Percentiles rank a stretch among this genome's conserved stretches.
Evolutionary conservation across 2,797 vertebrate genomes (phyloP).

Genomic region (Tapera naevia): DNA sequence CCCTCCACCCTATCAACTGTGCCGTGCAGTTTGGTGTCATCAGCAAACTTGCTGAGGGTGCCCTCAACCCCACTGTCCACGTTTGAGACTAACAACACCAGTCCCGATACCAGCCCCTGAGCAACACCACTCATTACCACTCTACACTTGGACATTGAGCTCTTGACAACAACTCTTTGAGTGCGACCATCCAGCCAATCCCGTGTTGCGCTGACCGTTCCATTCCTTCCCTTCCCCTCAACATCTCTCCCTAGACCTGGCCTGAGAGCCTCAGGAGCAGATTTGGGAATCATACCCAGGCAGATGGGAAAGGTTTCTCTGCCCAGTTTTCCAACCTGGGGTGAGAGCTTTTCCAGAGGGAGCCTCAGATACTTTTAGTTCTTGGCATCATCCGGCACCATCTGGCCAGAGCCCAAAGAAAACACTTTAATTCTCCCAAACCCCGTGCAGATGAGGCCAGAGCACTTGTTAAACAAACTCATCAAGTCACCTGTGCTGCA

Average conservation of each 20-base stretch:
- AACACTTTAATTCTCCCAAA: neutral
- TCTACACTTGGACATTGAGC: no score
- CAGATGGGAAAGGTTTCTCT: neutral
- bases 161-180: no score
- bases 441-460: neutral
- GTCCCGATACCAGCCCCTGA: no score
- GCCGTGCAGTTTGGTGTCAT: no score
- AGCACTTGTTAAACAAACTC: constrained; percentile 10
- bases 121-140: no score
- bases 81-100: no score
- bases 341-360: neutral
- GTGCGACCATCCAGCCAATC: no score
- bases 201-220: neutral
- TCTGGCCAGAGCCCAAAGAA: constrained; percentile 15
- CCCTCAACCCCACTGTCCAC: no score
- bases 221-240: neutral
- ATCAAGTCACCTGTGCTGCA: neutral
- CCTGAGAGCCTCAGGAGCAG: neutral
- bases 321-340: neutral
- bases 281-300: neutral
- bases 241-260: neutral
- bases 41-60: no score
- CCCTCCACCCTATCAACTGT: no score
- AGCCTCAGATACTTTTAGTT: neutral
- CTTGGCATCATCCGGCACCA: neutral